Conservation (phyloP, 2,113 vertebrate genomes). For the Aramus guarauna region DNA sequence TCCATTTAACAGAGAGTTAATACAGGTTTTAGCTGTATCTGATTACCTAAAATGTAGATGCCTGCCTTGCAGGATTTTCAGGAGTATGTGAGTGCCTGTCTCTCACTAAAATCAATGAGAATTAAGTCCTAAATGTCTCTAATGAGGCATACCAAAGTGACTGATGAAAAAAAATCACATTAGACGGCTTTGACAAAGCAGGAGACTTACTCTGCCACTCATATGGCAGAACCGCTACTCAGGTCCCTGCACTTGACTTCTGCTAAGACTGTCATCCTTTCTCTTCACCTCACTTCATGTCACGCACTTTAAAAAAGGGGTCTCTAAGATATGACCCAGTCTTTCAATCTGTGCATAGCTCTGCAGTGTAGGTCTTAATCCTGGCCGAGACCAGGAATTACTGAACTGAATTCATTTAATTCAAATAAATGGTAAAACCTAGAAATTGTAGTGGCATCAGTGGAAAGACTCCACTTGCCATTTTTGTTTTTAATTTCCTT, state of each 20-base stretch:
- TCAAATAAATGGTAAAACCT: background rate
- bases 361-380: background rate
- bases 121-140: background rate
- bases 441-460: background rate
- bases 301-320: background rate
- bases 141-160: background rate
- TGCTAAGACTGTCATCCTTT: background rate
- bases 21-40: background rate
- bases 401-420: background rate
- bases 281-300: background rate
- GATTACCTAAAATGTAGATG: background rate
- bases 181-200: background rate
- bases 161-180: background rate
- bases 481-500: background rate
- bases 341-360: background rate
- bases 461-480: background rate
- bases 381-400: background rate
- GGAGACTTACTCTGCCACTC: background rate
- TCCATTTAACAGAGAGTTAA: background rate
- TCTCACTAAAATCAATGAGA: background rate
- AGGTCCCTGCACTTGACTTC: background rate
- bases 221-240: background rate
- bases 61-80: background rate
- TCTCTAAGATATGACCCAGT: background rate
- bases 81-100: background rate